phyloP scores from a whole-genome alignment of 2,888 invertebrate species.

The Leptogaster cylindrica region DNA sequence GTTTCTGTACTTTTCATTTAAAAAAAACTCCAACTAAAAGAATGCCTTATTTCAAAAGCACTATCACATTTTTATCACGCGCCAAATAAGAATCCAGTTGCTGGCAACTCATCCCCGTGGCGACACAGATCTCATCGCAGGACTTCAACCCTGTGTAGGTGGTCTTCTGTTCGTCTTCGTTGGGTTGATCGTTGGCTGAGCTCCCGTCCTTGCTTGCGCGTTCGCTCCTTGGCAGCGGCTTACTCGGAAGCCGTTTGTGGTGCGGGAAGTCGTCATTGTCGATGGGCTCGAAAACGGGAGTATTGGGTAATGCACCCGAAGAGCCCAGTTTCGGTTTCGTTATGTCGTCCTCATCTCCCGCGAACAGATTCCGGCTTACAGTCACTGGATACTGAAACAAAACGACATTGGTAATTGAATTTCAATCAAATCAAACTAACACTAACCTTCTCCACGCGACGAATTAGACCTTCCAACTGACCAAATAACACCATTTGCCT shows the following conservation, averaged over 20 bases:
- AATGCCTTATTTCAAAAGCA: slow-evolving; percentile 69
- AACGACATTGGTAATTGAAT: too few species aligned
- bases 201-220: slow-evolving; percentile 9
- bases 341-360: slow-evolving; percentile 47
- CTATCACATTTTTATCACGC: slow-evolving; percentile 75
- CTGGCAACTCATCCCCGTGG: slow-evolving; percentile 71
- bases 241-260: slow-evolving; percentile 36
- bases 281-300: slow-evolving; percentile 35
- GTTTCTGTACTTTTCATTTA: too few species aligned
- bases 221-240: slow-evolving; percentile 46
- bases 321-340: slow-evolving; percentile 46
- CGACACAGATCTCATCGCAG: slow-evolving; percentile 85
- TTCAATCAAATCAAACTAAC: neutral
- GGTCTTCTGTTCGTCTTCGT: neutral
- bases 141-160: slow-evolving; percentile 65
- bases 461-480: slow-evolving; percentile 81
- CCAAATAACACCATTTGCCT: slow-evolving; percentile 86
- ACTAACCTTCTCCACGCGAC: slow-evolving; percentile 77
- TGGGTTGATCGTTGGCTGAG: neutral
- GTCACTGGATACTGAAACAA: slow-evolving; percentile 65
- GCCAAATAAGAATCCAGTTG: slow-evolving; percentile 80
- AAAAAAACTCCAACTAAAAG: too few species aligned
- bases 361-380: slow-evolving; percentile 54
- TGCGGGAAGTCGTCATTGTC: neutral
- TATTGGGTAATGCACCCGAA: slow-evolving; percentile 41